Conservation (phyloP, 2,888 invertebrate species). For the Lypha dubia region DNA sequence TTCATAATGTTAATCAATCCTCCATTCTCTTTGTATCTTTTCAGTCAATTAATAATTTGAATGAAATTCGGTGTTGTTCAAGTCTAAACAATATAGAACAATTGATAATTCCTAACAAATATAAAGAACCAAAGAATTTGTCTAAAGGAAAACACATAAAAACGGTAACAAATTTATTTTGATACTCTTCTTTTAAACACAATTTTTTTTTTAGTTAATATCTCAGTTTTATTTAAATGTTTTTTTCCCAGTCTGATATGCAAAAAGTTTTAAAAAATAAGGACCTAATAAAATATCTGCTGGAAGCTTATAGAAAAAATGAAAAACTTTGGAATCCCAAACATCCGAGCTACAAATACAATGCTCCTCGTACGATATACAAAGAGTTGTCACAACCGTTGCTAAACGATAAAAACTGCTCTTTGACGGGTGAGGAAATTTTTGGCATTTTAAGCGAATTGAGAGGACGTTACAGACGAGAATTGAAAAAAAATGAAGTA, state of each 20-base stretch:
- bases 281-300: slow-evolving; percentile 76
- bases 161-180: slow-evolving; percentile 51
- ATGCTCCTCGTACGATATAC: slow-evolving; percentile 77
- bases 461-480: slow-evolving; percentile 77
- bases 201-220: slow-evolving; percentile 35
- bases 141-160: slow-evolving; percentile 50
- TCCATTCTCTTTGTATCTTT: not conserved
- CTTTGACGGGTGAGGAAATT: slow-evolving; percentile 77
- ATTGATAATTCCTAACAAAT: not conserved
- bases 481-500: slow-evolving; percentile 76
- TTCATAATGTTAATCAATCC: not conserved
- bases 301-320: slow-evolving; percentile 77
- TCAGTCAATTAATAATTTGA: slow-evolving; percentile 24
- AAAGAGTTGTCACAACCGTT: slow-evolving; percentile 76
- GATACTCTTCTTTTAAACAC: not conserved
- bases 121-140: not conserved
- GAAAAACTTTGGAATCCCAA: slow-evolving; percentile 80
- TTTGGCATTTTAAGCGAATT: slow-evolving; percentile 77
- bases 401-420: slow-evolving; percentile 73
- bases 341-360: slow-evolving; percentile 79
- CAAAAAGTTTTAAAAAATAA: slow-evolving; percentile 66
- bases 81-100: not conserved
- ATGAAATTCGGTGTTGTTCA: not conserved
- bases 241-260: slow-evolving; percentile 62
- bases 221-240: slow-evolving; percentile 26